Conservation (phyloP, 1,140 invertebrate genomes). For the Venustaconcha ellipsiformis region DNA sequence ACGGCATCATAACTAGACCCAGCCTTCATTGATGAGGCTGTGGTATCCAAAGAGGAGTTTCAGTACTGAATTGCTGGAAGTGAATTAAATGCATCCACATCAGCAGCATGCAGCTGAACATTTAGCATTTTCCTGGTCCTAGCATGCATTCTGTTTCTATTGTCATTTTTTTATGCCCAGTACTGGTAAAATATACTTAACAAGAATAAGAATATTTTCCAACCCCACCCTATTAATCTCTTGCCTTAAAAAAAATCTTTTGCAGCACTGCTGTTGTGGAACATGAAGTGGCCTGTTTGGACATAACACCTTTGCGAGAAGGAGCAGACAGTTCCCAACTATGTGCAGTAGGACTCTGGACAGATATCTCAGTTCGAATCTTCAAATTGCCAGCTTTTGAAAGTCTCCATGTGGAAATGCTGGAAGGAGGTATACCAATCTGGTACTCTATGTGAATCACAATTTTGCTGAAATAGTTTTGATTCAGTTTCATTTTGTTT, state of each 20-base stretch:
- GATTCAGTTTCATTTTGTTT: too few relatives aligned
- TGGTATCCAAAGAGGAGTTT: neutral
- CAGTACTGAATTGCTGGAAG: too few relatives aligned
- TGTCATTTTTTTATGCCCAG: too few relatives aligned
- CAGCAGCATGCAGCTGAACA: too few relatives aligned
- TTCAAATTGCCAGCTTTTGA: constrained; percentile 83
- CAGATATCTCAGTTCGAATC: constrained; percentile 93
- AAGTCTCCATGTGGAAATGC: constrained; percentile 79
- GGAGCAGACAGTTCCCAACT: constrained; percentile 76
- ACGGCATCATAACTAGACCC: too few relatives aligned
- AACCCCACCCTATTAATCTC: too few relatives aligned
- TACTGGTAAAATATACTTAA: neutral
- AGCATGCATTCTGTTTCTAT: too few relatives aligned
- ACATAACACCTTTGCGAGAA: constrained; percentile 85
- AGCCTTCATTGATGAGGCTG: neutral
- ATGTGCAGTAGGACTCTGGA: constrained; percentile 96
- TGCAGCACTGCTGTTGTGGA: constrained; percentile 76
- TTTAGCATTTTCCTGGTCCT: too few relatives aligned
- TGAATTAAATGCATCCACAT: too few relatives aligned
- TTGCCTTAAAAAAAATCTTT: neutral
- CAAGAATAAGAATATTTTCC: too few relatives aligned
- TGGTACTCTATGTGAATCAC: neutral
- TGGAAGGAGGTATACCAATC: constrained; percentile 80
- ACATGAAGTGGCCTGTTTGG: constrained; percentile 96
- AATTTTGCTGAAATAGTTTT: too few relatives aligned